These are phyloP conservation scores for Daboia siamensis DNA, from an alignment of 2,113 vertebrate species.

Conservation along the genomic window DNA sequence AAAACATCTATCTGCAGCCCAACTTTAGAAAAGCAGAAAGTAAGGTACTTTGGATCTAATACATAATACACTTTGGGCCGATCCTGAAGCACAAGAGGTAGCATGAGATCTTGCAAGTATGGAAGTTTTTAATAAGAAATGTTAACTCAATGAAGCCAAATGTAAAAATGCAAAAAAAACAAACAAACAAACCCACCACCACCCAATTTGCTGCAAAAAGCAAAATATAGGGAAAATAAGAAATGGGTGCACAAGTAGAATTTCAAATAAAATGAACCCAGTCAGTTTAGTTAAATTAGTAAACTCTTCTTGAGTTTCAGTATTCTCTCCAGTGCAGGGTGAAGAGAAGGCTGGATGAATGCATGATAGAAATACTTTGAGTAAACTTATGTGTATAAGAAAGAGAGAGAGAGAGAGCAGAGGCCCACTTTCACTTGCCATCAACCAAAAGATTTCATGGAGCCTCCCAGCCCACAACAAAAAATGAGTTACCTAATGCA, in stretches of 20 bases:
- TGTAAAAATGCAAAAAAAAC: background rate
- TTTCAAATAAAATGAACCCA: background rate
- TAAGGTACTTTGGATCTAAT: background rate
- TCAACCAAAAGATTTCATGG: background rate
- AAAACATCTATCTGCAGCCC: background rate
- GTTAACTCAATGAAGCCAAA: background rate
- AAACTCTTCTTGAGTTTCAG: background rate
- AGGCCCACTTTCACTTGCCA: background rate
- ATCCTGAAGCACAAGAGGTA: background rate
- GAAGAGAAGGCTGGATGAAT: background rate
- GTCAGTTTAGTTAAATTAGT: background rate
- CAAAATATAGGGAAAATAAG: background rate
- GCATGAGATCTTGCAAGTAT: background rate
- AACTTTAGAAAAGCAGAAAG: background rate
- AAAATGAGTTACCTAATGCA: background rate
- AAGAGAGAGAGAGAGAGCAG: background rate
- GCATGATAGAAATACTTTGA: background rate
- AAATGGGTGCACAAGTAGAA: background rate
- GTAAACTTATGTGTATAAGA: background rate
- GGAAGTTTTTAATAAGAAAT: background rate
- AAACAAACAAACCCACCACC: no score
- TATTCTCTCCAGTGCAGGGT: background rate
- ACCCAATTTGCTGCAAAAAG: background rate
- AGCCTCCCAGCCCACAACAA: background rate
- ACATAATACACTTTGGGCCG: background rate